These are phyloP conservation scores for Pycnonotus jocosus DNA, from an alignment of 2,113 vertebrate species.

Conservation along the genomic window DNA sequence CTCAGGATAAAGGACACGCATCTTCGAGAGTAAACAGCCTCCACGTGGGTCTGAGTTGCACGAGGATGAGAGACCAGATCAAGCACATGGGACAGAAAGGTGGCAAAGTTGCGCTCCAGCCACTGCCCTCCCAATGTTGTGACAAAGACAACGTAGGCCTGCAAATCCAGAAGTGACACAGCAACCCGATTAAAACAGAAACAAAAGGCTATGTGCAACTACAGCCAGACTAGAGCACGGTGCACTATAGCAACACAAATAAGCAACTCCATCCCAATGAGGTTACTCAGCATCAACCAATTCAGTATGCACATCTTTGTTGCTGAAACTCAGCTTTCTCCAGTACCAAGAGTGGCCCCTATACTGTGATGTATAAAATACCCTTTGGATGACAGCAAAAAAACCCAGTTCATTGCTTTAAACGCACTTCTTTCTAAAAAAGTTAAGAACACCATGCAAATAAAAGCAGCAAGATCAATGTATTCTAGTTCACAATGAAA, in stretches of 20 bases:
- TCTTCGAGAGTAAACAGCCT: constrained; percentile 96
- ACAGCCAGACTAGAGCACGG: not conserved
- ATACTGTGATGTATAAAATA: not conserved
- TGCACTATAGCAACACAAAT: not conserved
- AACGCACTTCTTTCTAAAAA: not conserved
- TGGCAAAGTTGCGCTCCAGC: constrained; percentile 96
- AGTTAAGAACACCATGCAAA: not conserved
- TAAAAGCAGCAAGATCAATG: not conserved
- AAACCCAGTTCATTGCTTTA: not conserved
- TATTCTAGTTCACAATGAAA: not conserved
- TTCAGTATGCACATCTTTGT: not conserved
- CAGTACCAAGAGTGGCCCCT: not conserved
- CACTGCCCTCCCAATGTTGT: constrained; percentile 94
- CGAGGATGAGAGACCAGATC: constrained; percentile 95
- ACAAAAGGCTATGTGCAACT: not conserved
- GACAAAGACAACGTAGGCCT: constrained; percentile 98
- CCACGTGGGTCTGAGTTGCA: constrained; percentile 95
- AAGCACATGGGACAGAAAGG: constrained; percentile 90
- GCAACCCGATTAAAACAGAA: not conserved
- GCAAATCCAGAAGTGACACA: constrained; percentile 20
- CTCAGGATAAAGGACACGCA: constrained; percentile 97
- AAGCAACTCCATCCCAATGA: not conserved
- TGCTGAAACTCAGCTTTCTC: not conserved
- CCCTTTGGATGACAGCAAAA: not conserved
- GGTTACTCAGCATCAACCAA: not conserved